Evolutionary conservation across 1,140 invertebrate genomes (phyloP).

Genomic region (Hypsibius dujardini): DNA sequence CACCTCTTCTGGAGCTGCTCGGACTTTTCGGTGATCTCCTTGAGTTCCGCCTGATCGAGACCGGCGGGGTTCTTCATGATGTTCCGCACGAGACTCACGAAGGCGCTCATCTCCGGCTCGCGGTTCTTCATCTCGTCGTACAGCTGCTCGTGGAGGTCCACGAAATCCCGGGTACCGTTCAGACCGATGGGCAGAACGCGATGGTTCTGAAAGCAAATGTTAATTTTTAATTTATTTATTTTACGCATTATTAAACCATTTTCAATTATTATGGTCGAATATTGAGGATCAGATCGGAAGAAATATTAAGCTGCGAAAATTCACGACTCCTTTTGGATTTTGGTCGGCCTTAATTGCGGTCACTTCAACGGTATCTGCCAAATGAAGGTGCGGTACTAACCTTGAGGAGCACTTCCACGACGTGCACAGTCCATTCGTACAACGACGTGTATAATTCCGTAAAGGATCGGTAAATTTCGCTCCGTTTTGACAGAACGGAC

Average conservation of each 20-base stretch:
- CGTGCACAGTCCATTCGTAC: constrained; percentile 12
- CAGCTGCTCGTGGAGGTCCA: constrained; percentile 52
- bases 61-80: background rate
- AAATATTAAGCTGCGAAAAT: no score
- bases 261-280: no score
- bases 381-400: background rate
- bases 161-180: constrained; percentile 46
- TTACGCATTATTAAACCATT: no score
- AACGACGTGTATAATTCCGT: constrained; percentile 1
- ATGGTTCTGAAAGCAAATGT: constrained; percentile 17
- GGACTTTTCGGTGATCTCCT: constrained; percentile 45
- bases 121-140: constrained; percentile 51
- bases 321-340: no score
- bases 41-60: constrained; percentile 19
- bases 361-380: no score
- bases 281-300: no score
- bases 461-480: background rate
- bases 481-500: background rate
- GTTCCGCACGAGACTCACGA: background rate
- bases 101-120: constrained; percentile 17
- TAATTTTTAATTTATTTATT: no score
- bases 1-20: constrained; percentile 45
- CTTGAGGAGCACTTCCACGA: constrained; percentile 6
- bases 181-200: background rate
- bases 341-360: no score